Percentiles rank a stretch among this genome's conserved stretches.
Evolutionary conservation across 2,888 invertebrate genomes (phyloP).

Genomic region (Phaedon cochleariae): DNA sequence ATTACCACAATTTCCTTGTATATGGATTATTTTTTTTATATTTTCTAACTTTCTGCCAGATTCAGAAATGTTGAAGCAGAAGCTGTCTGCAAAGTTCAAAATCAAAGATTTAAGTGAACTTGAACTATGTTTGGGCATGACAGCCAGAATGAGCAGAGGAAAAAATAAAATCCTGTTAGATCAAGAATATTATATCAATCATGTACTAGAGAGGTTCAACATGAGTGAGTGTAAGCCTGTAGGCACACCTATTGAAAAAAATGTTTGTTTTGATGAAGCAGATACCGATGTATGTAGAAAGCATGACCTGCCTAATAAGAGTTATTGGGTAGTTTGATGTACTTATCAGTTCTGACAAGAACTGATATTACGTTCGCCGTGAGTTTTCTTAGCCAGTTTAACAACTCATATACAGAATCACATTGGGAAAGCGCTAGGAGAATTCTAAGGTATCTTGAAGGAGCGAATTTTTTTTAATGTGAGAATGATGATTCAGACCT

Average conservation of each 20-base stretch:
- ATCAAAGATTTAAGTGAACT: constrained; percentile 26
- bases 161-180: constrained; percentile 29
- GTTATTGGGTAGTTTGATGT: constrained; percentile 37
- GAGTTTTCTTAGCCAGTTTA: constrained; percentile 40
- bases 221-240: constrained; percentile 29
- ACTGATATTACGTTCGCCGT: constrained; percentile 36
- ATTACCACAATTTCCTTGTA: constrained; percentile 39
- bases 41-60: constrained; percentile 33
- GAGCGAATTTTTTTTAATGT: constrained; percentile 14
- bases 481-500: constrained; percentile 22
- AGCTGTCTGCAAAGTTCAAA: constrained; percentile 38
- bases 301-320: constrained; percentile 29
- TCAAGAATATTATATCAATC: constrained; percentile 36
- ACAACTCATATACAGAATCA: constrained; percentile 30
- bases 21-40: constrained; percentile 41
- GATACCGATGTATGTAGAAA: constrained; percentile 1
- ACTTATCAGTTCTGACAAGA: no score
- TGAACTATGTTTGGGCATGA: constrained; percentile 36
- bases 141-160: constrained; percentile 23
- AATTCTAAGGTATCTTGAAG: constrained; percentile 21
- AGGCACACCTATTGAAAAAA: no score
- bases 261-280: constrained; percentile 1
- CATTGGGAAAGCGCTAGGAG: constrained; percentile 37
- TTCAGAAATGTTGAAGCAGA: constrained; percentile 27
- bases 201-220: constrained; percentile 28